Conservation (phyloP, 1,140 invertebrate genomes). For the Platorchestia sp. region DNA sequence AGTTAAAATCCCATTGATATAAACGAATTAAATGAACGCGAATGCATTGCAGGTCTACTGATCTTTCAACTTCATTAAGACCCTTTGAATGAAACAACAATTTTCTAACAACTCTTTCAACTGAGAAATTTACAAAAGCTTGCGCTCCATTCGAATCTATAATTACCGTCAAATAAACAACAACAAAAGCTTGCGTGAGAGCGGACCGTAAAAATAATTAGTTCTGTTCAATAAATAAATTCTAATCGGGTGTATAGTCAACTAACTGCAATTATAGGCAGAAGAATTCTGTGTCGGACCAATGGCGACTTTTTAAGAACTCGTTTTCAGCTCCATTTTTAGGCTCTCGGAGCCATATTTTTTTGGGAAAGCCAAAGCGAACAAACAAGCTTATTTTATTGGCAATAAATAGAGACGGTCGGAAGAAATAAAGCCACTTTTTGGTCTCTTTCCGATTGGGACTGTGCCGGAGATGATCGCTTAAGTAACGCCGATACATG, state of each 20-base stretch:
- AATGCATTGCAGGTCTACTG: not conserved
- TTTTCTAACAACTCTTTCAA: not conserved
- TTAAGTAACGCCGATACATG: conserved; percentile 48
- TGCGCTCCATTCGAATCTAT: not conserved
- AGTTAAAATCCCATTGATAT: not conserved
- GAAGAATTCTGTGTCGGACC: not conserved
- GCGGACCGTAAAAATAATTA: not conserved
- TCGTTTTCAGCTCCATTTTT: not conserved
- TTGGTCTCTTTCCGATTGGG: conserved; percentile 36
- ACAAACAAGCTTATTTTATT: conserved; percentile 55
- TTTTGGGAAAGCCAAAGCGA: conserved; percentile 6
- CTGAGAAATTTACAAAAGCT: not conserved
- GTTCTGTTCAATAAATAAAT: not conserved
- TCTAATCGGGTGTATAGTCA: not conserved
- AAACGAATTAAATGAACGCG: not conserved
- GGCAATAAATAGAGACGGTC: conserved; percentile 50
- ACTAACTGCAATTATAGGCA: too few relatives aligned
- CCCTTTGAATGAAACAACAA: not conserved
- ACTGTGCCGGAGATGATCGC: conserved; percentile 33
- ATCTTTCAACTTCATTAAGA: not conserved
- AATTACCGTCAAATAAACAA: not conserved
- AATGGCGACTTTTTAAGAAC: conserved; percentile 5
- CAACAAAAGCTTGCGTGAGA: not conserved
- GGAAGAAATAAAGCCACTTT: conserved; percentile 29
- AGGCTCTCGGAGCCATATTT: not conserved